Conservation (phyloP, 2,888 invertebrate genomes). For the Caenorhabditis macrosperma region DNA sequence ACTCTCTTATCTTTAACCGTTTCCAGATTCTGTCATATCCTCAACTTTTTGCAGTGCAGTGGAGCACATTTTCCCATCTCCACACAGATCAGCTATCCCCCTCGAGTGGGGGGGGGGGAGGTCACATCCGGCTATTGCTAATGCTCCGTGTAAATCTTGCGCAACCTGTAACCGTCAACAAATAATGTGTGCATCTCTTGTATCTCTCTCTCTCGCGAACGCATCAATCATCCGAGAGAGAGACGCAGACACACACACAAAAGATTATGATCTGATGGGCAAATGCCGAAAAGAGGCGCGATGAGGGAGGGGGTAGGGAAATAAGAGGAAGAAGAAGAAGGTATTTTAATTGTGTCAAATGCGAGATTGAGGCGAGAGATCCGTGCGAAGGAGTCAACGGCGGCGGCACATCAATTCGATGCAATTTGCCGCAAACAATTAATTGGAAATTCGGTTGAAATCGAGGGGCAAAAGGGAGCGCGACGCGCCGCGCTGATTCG, state of each 20-base stretch:
- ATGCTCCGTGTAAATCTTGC: not conserved
- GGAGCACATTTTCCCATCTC: too few relatives aligned
- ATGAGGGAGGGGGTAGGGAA: too few relatives aligned
- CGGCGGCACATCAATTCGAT: not conserved
- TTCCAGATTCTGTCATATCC: too few relatives aligned
- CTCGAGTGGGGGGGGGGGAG: too few relatives aligned
- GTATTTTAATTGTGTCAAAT: slow-evolving; percentile 58
- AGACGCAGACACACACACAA: not conserved
- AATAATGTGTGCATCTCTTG: not conserved
- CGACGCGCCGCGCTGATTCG: too few relatives aligned
- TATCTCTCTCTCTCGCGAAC: not conserved
- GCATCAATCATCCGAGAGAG: slow-evolving; percentile 5
- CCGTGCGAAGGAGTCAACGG: not conserved
- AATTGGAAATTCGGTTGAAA: slow-evolving; percentile 22
- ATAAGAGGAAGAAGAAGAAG: slow-evolving; percentile 33
- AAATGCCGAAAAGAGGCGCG: not conserved
- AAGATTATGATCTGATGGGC: not conserved
- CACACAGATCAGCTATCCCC: too few relatives aligned
- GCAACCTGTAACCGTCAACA: not conserved
- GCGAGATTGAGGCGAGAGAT: slow-evolving; percentile 41
- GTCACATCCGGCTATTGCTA: not conserved
- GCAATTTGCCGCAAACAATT: slow-evolving; percentile 55
- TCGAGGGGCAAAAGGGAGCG: slow-evolving; percentile 3
- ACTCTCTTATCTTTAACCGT: too few relatives aligned
- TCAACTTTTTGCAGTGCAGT: too few relatives aligned